These are phyloP conservation scores for Tachina grossa DNA, from an alignment of 2,888 invertebrate genomes.

Conservation along the genomic window DNA sequence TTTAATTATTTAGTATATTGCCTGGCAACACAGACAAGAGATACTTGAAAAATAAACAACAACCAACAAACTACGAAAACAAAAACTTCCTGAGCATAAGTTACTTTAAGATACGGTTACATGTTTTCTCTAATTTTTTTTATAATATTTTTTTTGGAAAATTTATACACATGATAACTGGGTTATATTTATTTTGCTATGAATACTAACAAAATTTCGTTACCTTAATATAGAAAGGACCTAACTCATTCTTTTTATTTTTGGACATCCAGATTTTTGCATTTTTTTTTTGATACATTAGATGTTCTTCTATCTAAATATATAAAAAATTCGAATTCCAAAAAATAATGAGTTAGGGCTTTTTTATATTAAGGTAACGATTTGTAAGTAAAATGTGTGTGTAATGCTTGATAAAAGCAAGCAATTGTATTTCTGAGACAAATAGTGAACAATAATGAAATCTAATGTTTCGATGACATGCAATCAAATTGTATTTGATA, in stretches of 20 bases:
- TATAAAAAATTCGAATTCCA: too few species aligned
- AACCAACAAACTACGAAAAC: neutral
- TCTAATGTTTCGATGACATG: conserved; percentile 58
- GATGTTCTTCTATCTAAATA: too few species aligned
- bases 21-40: conserved; percentile 25
- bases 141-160: conserved; percentile 25
- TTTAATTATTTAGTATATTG: conserved; percentile 18
- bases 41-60: conserved; percentile 55
- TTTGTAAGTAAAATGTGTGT: neutral
- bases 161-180: conserved; percentile 37
- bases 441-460: conserved; percentile 22
- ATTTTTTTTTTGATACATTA: too few species aligned
- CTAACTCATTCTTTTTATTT: too few species aligned
- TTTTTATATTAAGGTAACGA: too few species aligned
- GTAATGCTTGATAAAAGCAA: neutral
- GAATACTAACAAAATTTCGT: neutral
- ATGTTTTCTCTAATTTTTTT: neutral
- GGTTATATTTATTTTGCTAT: conserved; percentile 43
- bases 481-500: conserved; percentile 32
- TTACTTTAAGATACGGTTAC: conserved; percentile 23
- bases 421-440: conserved; percentile 3
- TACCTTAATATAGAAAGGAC: too few species aligned
- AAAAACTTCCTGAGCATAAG: conserved; percentile 19
- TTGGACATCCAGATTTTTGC: too few species aligned
- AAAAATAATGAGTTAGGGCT: too few species aligned